A percentile compares a stretch with the other conserved stretches of the same genome.
Evolutionary conservation across 2,113 vertebrate species (phyloP).

Genomic region (Dendropsophus ebraccatus): DNA sequence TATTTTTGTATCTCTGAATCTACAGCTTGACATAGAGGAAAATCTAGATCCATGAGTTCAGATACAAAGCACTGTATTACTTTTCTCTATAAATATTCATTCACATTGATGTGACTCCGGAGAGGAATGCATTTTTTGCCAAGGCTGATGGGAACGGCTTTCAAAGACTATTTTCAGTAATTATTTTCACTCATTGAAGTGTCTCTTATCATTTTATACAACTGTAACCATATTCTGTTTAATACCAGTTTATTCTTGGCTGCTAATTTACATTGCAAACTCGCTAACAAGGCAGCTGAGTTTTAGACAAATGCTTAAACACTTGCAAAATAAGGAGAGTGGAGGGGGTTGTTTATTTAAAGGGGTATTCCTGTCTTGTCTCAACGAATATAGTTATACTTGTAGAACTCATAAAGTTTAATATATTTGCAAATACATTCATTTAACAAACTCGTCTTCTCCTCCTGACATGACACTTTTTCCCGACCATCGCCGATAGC

Average conservation of each 20-base stretch:
- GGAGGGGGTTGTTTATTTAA: too few relatives aligned
- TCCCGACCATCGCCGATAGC: too few relatives aligned
- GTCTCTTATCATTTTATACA: constrained; percentile 27
- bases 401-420: too few relatives aligned
- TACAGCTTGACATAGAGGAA: not conserved
- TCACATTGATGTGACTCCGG: constrained; percentile 19
- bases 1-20: not conserved
- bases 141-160: constrained; percentile 13
- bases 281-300: not conserved
- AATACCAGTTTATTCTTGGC: not conserved
- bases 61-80: not conserved
- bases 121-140: constrained; percentile 20
- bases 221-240: not conserved
- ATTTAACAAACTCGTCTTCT: too few relatives aligned
- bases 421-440: too few relatives aligned
- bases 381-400: too few relatives aligned
- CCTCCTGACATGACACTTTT: too few relatives aligned
- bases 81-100: constrained; percentile 44
- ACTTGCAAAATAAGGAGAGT: too few relatives aligned
- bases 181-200: constrained; percentile 34
- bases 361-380: too few relatives aligned
- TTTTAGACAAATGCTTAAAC: not conserved
- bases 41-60: not conserved
- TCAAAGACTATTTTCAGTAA: constrained; percentile 38
- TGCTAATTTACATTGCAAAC: constrained; percentile 11